Evolutionary conservation across 2,797 vertebrate species (phyloP), one percentile per base, ranked within the genome.

Genomic region (Phaenicophaeus curvirostris): DNA sequence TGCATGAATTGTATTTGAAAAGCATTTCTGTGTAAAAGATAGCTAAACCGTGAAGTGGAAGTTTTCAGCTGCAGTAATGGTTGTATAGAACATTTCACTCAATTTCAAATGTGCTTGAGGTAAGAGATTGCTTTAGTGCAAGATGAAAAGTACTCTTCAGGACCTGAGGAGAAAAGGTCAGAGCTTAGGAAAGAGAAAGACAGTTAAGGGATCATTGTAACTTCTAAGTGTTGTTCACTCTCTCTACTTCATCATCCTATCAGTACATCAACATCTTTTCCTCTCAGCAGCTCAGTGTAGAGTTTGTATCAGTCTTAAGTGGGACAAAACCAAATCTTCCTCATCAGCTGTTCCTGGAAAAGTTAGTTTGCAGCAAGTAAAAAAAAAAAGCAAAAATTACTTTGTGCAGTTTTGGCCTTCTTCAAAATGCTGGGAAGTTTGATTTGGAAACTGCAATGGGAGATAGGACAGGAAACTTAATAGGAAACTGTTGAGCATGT

Each of bases 151-250:
- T 55, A 20, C 20, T 20, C 9, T 71, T 66, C 33, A 44, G 31
- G 54, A 78, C 8, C 18, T 7, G 9, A 5, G 12, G 11, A 66
- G 30, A 3, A 62, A 76, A 82, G n/a, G 57, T 35, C 35, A 83
- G 63, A 83, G 19, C 18, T 11, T 27, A 66, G 15, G 24, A 93
- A 72, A 62, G 7, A 31, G 63, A 68, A 68, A 83, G 18, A 11
- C 5, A 30, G 15, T 19, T 37, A 53, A 78, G 23, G 9, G 27
- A 63, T 55, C 4, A 1, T 8, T 33, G 16, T 25, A 71, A 65
- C 7, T 15, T 68, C 9, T 6, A 75, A 42, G 3, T 13, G 11
- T 39, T 51, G 4, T 27, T 44, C 6, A 5, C 0, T 0, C 66
- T 83, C n/a, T 71, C 24, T 8, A 37, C 8, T 5, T 87, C 13